Evolutionary conservation across 2,113 vertebrate species (phyloP), one percentile per base, ranked within the genome.

Genomic region (Alosa alosa): DNA sequence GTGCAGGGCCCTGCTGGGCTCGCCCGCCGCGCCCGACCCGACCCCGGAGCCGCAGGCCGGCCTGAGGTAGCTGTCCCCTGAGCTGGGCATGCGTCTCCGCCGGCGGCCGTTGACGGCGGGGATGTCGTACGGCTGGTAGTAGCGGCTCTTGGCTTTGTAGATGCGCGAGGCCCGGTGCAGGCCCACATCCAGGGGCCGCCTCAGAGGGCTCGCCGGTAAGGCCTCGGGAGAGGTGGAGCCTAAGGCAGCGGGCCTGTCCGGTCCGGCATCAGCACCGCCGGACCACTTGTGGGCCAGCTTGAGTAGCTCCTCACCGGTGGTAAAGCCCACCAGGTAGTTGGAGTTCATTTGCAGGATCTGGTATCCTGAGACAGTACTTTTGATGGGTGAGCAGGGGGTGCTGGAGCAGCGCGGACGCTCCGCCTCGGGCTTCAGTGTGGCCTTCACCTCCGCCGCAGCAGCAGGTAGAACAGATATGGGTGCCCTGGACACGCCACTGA

Each of bases 311-410:
- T 98, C 97, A 0, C 98, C 97, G 3, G 98, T 99, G 0, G 97
- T 96, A 92, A 99, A 99, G 89, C 98, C 97, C 50, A 99, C 97
- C 90, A 99, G 91, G 87, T 97, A 99, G 94, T 98, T 98, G 18
- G 97, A 97, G 95, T 99, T 97, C 97, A 99, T 98, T 92, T 97
- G 98, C 84, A 99, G 96, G 89, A 99, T 98, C 92, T 99, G 97
- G 92, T 99, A 99, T 20, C 97, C 97, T 0, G 97, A 95, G 82
- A 97, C 95, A 0, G 95, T 98, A 82, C 92, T 96, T 88, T 96
- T 95, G 93, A 98, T 95, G 0, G 98, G 98, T 0, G 98, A 99
- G 89, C 97, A 99, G 0, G 98, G 98, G 0, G 97, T 99, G 93
- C 97, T 99, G 90, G 98, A 96, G 86, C 98, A 98, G 83, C 98